Percentiles rank a stretch among this genome's conserved stretches.
Evolutionary conservation across 2,888 invertebrate genomes (phyloP).

Genomic region (Actias luna): DNA sequence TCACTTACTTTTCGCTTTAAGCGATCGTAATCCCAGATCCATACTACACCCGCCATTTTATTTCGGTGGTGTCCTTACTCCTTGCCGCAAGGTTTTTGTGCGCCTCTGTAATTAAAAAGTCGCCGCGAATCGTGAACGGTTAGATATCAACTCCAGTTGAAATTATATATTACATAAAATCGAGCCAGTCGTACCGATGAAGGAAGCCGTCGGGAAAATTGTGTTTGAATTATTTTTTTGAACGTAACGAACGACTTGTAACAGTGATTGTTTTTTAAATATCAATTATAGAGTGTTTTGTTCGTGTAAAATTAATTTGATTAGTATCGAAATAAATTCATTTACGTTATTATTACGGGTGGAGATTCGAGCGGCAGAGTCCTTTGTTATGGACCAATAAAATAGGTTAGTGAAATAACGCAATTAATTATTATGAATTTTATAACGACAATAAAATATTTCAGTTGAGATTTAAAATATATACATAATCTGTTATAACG

Average conservation of each 20-base stretch:
- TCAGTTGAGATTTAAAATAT: too few relatives aligned
- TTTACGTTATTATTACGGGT: neutral
- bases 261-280: neutral
- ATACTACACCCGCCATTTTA: slow-evolving; percentile 61
- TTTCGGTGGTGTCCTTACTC: slow-evolving; percentile 23
- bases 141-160: neutral
- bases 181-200: neutral
- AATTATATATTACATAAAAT: neutral
- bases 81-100: neutral
- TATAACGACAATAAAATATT: neutral
- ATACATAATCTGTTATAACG: neutral
- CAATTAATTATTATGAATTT: neutral
- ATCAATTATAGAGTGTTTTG: neutral
- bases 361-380: neutral
- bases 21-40: slow-evolving; percentile 50
- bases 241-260: neutral
- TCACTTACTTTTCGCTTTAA: slow-evolving; percentile 60
- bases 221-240: neutral
- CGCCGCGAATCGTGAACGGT: neutral
- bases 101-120: neutral
- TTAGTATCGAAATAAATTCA: neutral
- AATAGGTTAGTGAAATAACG: neutral
- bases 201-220: neutral
- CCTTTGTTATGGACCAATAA: neutral
- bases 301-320: neutral